These are phyloP conservation scores for Acromyrmex heyeri DNA, from an alignment of 1,140 invertebrate species.

Conservation along the genomic window DNA sequence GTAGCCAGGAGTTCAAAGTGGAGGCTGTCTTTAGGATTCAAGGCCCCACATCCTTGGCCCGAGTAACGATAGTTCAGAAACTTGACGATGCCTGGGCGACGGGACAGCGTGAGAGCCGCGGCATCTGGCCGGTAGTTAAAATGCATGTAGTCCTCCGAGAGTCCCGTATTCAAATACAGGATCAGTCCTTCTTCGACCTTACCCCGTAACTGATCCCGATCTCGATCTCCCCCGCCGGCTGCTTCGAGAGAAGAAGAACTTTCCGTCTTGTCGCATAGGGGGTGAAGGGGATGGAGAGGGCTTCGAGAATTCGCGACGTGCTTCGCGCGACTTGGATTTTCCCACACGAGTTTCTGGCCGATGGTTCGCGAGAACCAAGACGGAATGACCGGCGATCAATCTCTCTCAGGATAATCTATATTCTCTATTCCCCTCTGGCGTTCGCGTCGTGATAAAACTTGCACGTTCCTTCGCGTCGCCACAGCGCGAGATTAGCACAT, in stretches of 20 bases:
- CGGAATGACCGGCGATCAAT: constrained; percentile 47
- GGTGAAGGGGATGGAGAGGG: constrained; percentile 34
- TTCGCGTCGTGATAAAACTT: constrained; percentile 17
- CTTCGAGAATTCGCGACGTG: constrained; percentile 68
- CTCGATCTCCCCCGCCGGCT: constrained; percentile 78
- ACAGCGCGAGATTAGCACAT: constrained; percentile 6
- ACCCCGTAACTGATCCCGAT: constrained; percentile 84
- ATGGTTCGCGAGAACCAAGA: constrained; percentile 54
- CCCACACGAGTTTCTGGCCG: constrained; percentile 78
- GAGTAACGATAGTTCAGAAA: constrained; percentile 86
- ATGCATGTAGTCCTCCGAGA: constrained; percentile 86
- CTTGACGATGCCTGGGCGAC: constrained; percentile 81
- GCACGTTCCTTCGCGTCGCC: neutral
- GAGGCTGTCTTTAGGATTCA: constrained; percentile 71
- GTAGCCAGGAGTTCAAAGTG: constrained; percentile 37
- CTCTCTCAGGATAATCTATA: constrained; percentile 10
- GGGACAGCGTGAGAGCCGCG: constrained; percentile 84
- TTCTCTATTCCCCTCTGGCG: neutral
- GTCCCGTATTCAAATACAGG: constrained; percentile 87
- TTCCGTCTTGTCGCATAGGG: constrained; percentile 82
- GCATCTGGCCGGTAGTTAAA: constrained; percentile 87
- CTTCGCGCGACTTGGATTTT: constrained; percentile 81
- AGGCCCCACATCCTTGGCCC: constrained; percentile 69
- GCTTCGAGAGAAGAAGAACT: constrained; percentile 83
- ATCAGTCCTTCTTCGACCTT: constrained; percentile 85